Percentiles rank a stretch among this genome's conserved stretches.
phyloP scores from a whole-genome alignment of 2,113 vertebrate genomes.

The Lynx canadensis region DNA sequence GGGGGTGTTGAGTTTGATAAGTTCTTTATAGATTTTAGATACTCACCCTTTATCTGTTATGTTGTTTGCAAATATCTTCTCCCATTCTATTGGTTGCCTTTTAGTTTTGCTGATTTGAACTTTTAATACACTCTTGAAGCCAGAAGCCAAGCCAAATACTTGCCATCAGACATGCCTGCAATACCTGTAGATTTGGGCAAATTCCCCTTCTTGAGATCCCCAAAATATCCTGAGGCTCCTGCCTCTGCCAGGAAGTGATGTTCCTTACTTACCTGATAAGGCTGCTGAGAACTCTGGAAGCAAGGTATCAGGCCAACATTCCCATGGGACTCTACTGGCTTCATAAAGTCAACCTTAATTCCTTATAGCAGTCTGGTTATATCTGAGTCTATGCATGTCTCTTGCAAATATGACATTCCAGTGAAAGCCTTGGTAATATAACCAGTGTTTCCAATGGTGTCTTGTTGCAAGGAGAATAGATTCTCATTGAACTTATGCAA shows the following conservation, averaged over 20 bases:
- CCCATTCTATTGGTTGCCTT: too few species aligned
- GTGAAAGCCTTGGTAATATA: background rate
- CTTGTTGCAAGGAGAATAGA: background rate
- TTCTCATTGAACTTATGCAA: background rate
- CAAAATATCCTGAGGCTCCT: background rate
- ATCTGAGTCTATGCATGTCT: background rate
- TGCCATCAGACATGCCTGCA: background rate
- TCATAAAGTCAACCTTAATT: background rate
- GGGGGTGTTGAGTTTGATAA: too few species aligned
- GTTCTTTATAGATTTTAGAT: too few species aligned
- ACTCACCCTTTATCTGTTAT: too few species aligned
- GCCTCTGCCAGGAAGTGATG: background rate
- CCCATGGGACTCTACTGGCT: background rate
- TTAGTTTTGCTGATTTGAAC: background rate
- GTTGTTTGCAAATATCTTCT: too few species aligned
- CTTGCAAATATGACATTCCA: background rate
- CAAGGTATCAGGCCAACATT: background rate
- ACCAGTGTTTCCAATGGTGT: background rate
- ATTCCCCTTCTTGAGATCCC: background rate
- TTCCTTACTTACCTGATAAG: background rate
- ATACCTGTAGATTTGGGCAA: background rate
- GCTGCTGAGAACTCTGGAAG: background rate
- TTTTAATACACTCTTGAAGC: background rate
- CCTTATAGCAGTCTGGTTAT: background rate
- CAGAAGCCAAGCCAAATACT: background rate